Evolutionary conservation across 2,888 invertebrate species (phyloP).

Genomic region (Cerastis rubricosa): DNA sequence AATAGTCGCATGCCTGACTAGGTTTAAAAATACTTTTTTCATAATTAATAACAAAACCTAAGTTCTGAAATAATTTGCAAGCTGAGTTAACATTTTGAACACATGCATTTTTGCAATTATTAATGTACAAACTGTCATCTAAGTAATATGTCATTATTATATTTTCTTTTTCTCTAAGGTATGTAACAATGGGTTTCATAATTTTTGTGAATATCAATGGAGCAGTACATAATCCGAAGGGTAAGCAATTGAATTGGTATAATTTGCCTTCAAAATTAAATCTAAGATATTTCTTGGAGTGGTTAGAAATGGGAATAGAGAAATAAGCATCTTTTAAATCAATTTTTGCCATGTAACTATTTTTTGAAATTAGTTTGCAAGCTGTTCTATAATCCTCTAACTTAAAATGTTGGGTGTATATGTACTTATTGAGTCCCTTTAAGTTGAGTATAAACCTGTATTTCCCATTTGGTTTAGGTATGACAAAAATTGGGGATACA

Average conservation of each 20-base stretch:
- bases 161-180: not conserved
- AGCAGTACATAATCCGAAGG: conserved; percentile 12
- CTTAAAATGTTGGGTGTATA: conserved; percentile 15
- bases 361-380: conserved; percentile 6
- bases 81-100: conserved; percentile 1
- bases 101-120: no score
- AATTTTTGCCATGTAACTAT: conserved; percentile 12
- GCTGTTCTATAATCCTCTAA: conserved; percentile 17
- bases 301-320: not conserved
- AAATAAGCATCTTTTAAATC: conserved; percentile 6
- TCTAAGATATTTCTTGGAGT: conserved; percentile 28
- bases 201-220: conserved; percentile 1
- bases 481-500: not conserved
- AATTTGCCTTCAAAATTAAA: conserved; percentile 21
- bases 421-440: conserved; percentile 14
- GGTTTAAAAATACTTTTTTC: conserved; percentile 4
- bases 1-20: not conserved
- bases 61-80: conserved; percentile 12
- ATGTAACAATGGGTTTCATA: conserved; percentile 1
- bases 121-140: no score
- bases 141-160: not conserved
- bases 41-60: conserved; percentile 4
- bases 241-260: conserved; percentile 16
- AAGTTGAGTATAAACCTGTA: conserved; percentile 12
- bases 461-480: conserved; percentile 1